Evolutionary conservation across 2,888 invertebrate species (phyloP).

Genomic region (Eilema caniola): DNA sequence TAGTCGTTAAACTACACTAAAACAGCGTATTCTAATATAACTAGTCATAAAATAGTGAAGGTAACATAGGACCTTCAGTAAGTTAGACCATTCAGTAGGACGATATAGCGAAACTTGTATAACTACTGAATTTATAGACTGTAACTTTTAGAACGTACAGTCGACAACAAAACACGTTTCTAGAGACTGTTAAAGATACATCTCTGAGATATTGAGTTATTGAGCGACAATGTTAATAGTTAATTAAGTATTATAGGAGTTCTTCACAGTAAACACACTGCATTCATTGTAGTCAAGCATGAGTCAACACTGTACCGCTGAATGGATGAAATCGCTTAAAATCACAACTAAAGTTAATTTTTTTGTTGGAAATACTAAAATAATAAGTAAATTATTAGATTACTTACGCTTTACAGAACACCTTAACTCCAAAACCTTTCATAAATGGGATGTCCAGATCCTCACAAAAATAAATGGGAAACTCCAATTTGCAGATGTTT

Average conservation of each 20-base stretch:
- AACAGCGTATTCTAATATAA: conserved; percentile 11
- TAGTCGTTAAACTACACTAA: conserved; percentile 20
- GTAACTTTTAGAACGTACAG: conserved; percentile 32
- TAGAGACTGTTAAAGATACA: no score
- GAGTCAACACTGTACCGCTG: no score
- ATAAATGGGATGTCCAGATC: not conserved
- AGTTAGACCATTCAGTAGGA: conserved; percentile 21
- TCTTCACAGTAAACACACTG: no score
- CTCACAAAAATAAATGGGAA: not conserved
- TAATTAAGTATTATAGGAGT: not conserved
- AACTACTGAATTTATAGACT: conserved; percentile 31
- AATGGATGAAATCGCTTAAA: not conserved
- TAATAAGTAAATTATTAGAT: no score
- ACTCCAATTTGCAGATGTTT: not conserved
- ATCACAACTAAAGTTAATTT: no score
- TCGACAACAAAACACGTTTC: not conserved
- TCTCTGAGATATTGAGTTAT: not conserved
- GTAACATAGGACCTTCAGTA: conserved; percentile 17
- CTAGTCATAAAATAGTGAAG: conserved; percentile 31
- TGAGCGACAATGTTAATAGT: not conserved
- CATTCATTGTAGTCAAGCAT: no score
- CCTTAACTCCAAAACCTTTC: not conserved
- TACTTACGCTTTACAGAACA: no score
- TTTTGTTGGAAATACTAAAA: no score
- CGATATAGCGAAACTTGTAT: conserved; percentile 34